Conservation (phyloP, 2,888 invertebrate species). For the Lacanobia wlatinum region DNA sequence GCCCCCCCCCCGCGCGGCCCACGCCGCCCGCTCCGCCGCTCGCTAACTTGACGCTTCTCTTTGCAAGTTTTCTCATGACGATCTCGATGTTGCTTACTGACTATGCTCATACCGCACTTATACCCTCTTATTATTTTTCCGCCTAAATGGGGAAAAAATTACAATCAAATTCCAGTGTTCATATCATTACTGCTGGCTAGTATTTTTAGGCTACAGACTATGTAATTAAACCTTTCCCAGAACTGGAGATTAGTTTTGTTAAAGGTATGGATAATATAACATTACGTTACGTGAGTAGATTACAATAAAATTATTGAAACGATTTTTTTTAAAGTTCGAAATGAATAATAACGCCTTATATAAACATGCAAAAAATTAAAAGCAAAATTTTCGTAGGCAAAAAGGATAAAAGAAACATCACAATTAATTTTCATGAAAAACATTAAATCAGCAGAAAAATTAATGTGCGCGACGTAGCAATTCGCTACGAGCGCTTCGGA, state of each 20-base stretch:
- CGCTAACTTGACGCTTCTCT: slow-evolving; percentile 84
- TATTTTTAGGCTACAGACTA: neutral
- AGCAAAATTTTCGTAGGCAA: neutral
- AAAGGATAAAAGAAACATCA: slow-evolving; percentile 15
- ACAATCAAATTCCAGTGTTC: slow-evolving; percentile 35
- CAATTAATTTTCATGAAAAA: slow-evolving; percentile 24
- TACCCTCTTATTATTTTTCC: slow-evolving; percentile 56
- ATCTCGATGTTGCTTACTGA: slow-evolving; percentile 72
- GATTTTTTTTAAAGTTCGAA: neutral
- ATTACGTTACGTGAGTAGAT: neutral
- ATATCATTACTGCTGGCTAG: slow-evolving; percentile 6
- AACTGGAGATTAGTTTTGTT: neutral
- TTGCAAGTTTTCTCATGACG: slow-evolving; percentile 82
- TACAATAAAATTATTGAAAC: neutral
- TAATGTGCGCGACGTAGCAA: slow-evolving; percentile 32
- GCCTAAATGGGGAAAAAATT: slow-evolving; percentile 49
- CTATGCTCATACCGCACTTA: slow-evolving; percentile 67
- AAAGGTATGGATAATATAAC: neutral
- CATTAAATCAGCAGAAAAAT: slow-evolving; percentile 34
- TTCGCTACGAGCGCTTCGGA: slow-evolving; percentile 36
- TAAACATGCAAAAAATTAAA: neutral
- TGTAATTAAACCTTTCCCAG: neutral
- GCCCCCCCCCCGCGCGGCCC: slow-evolving; percentile 68
- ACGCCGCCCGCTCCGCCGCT: slow-evolving; percentile 70
- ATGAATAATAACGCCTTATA: neutral